Percentiles rank a stretch among this genome's conserved stretches.
These are phyloP conservation scores for Plagodis pulveraria DNA, from an alignment of 2,888 invertebrate genomes.

Conservation along the genomic window DNA sequence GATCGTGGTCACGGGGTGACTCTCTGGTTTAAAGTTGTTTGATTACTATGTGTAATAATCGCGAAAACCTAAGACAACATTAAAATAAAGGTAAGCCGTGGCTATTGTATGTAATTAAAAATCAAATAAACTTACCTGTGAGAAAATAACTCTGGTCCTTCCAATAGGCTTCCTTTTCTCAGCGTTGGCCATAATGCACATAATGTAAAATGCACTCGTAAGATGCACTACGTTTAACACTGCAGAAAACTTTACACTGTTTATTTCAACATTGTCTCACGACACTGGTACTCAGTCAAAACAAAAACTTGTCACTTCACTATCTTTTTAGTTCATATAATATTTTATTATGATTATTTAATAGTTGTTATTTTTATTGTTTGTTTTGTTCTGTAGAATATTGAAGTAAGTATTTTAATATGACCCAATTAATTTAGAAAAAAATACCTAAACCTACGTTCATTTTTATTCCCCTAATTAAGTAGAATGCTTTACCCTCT, in stretches of 20 bases:
- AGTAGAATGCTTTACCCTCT: no score
- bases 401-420: no score
- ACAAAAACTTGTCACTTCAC: slow-evolving; percentile 8
- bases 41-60: no score
- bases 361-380: neutral
- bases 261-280: slow-evolving; percentile 11
- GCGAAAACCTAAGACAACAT: no score
- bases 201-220: slow-evolving; percentile 1
- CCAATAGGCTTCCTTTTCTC: slow-evolving; percentile 39
- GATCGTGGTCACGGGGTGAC: no score
- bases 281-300: neutral
- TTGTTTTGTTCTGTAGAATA: no score
- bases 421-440: no score
- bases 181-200: slow-evolving; percentile 28
- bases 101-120: no score
- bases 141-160: slow-evolving; percentile 48
- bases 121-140: slow-evolving; percentile 49
- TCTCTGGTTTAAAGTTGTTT: no score
- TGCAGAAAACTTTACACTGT: slow-evolving; percentile 17
- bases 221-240: slow-evolving; percentile 5
- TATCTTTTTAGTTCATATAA: neutral
- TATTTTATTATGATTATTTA: neutral
- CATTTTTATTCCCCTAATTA: no score
- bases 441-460: no score
- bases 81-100: no score